Evolutionary conservation across 2,888 invertebrate genomes (phyloP).

Genomic region (Phania funesta): DNA sequence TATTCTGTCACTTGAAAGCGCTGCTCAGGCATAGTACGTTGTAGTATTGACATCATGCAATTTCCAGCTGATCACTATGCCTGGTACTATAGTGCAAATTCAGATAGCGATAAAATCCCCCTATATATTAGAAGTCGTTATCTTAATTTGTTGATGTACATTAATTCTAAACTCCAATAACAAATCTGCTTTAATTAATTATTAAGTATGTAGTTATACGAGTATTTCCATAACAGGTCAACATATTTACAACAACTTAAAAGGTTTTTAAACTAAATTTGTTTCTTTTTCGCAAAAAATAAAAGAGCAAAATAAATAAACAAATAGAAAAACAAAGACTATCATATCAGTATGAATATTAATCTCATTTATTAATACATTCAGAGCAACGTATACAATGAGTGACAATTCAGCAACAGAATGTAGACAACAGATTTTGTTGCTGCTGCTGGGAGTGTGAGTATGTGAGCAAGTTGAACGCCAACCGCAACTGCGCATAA

Average conservation of each 20-base stretch:
- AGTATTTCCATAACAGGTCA: conserved; percentile 31
- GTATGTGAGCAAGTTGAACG: not conserved
- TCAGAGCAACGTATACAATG: conserved; percentile 13
- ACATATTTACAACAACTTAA: conserved; percentile 15
- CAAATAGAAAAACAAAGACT: conserved; percentile 27
- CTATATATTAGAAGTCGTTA: too few relatives aligned
- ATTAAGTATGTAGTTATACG: too few relatives aligned
- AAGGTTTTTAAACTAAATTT: not conserved
- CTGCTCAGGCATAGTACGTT: too few relatives aligned
- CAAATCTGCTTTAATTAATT: too few relatives aligned
- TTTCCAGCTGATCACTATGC: too few relatives aligned
- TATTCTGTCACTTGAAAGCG: too few relatives aligned
- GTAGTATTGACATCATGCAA: too few relatives aligned
- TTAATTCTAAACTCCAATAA: too few relatives aligned
- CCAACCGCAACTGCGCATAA: conserved; percentile 39
- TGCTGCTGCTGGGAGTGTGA: conserved; percentile 8
- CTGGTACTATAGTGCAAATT: too few relatives aligned
- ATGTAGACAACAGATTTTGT: conserved; percentile 14
- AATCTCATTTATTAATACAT: conserved; percentile 24
- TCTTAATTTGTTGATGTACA: too few relatives aligned
- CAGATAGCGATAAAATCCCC: too few relatives aligned
- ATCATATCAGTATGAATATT: conserved; percentile 30
- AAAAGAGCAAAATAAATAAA: not conserved
- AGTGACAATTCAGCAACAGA: conserved; percentile 41
- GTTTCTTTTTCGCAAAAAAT: not conserved